Conservation (phyloP, 2,113 vertebrate species). For the Rutilus rutilus region DNA sequence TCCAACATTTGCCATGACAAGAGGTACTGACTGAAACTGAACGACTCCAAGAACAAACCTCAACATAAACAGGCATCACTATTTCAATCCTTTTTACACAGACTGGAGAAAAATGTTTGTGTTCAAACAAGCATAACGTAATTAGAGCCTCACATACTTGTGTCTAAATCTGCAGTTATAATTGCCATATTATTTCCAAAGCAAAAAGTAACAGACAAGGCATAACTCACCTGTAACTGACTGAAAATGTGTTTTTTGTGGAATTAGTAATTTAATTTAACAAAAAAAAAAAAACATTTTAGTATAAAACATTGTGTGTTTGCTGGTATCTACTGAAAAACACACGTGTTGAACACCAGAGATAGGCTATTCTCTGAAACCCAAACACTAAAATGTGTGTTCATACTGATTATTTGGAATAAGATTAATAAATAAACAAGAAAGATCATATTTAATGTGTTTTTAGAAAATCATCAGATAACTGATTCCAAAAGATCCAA, state of each 20-base stretch:
- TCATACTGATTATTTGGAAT: background rate
- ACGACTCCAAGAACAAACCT: background rate
- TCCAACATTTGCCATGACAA: background rate
- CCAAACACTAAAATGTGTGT: background rate
- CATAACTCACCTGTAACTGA: background rate
- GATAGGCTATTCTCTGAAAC: background rate
- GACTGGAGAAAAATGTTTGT: background rate
- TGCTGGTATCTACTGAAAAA: background rate
- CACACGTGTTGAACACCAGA: background rate
- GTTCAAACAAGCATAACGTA: background rate
- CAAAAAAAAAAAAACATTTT: background rate
- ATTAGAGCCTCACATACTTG: background rate
- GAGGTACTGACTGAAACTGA: conserved; percentile 26
- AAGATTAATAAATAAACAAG: background rate
- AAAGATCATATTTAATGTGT: background rate
- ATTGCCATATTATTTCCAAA: background rate
- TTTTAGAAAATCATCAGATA: background rate
- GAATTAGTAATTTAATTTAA: background rate
- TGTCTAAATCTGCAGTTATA: background rate
- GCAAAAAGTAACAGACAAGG: background rate
- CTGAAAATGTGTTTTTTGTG: background rate
- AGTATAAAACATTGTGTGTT: background rate
- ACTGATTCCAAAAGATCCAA: background rate
- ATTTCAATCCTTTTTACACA: background rate
- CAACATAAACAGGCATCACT: background rate